These are phyloP conservation scores for Psilopsiagon aymara DNA, from an alignment of 2,113 vertebrate genomes.

Conservation along the genomic window DNA sequence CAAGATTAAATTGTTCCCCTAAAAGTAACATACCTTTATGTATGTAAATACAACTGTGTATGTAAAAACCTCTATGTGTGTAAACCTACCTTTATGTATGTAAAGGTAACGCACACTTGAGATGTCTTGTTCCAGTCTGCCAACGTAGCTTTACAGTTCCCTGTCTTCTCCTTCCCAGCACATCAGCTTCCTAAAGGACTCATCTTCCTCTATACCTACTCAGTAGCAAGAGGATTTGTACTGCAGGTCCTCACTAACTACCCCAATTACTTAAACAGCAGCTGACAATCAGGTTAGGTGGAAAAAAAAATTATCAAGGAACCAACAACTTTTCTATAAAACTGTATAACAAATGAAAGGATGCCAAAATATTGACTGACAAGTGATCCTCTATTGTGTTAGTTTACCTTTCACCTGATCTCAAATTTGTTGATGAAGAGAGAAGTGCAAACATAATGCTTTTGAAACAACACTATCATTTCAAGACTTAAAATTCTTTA, in stretches of 20 bases:
- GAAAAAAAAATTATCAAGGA: not conserved
- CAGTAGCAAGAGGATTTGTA: not conserved
- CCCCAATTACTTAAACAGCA: not conserved
- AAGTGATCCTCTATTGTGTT: not conserved
- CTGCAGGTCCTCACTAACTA: not conserved
- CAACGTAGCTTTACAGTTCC: not conserved
- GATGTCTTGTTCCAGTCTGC: not conserved
- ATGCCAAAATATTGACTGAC: not conserved
- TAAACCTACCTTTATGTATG: not conserved
- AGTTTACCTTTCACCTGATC: not conserved
- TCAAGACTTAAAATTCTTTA: not conserved
- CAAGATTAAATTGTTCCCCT: not conserved
- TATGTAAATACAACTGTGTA: no score
- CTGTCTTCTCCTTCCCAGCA: not conserved
- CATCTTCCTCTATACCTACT: not conserved
- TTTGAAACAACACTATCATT: not conserved
- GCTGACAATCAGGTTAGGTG: not conserved
- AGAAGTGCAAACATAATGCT: not conserved
- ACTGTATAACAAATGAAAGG: not conserved
- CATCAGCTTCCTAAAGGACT: not conserved
- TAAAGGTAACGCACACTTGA: not conserved
- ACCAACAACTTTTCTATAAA: not conserved
- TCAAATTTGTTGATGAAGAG: not conserved
- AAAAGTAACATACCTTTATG: no score
- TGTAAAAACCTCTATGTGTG: no score